These are phyloP conservation scores for Dendroctonus valens DNA, from an alignment of 1,140 invertebrate genomes.

Conservation along the genomic window DNA sequence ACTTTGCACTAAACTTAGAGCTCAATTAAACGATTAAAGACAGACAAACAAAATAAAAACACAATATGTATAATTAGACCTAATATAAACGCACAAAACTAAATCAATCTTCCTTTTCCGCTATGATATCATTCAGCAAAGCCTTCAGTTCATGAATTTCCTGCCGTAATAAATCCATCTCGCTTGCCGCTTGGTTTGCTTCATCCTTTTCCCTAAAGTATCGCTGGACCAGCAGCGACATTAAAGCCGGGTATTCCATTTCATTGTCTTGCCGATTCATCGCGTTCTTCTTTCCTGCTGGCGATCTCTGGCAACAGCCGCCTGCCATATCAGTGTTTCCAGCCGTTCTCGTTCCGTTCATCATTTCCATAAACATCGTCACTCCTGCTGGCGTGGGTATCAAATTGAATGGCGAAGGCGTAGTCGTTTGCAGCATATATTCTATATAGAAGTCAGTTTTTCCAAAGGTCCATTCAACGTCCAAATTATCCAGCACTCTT, in stretches of 20 bases:
- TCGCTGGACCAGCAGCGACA: slow-evolving; percentile 55
- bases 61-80: too few species aligned
- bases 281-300: background rate
- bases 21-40: too few species aligned
- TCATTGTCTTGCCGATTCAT: slow-evolving; percentile 22
- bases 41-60: too few species aligned
- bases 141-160: slow-evolving; percentile 47
- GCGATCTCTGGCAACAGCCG: slow-evolving; percentile 28
- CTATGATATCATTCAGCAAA: slow-evolving; percentile 38
- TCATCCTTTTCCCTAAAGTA: slow-evolving; percentile 55
- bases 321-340: slow-evolving; percentile 18
- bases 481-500: slow-evolving; percentile 60
- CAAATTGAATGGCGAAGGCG: slow-evolving; percentile 59
- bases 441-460: slow-evolving; percentile 59
- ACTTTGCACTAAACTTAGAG: too few species aligned
- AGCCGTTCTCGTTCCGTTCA: slow-evolving; percentile 41
- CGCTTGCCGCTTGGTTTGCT: slow-evolving; percentile 35
- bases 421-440: slow-evolving; percentile 56
- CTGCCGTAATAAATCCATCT: slow-evolving; percentile 45
- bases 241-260: slow-evolving; percentile 53
- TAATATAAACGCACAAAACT: background rate
- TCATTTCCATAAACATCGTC: slow-evolving; percentile 50
- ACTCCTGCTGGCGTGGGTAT: slow-evolving; percentile 55
- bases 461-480: slow-evolving; percentile 61
- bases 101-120: slow-evolving; percentile 26